Percentiles rank a stretch among this genome's conserved stretches.
Conservation (phyloP, 1,140 invertebrate species). For the Ceratosolen solmsi region DNA sequence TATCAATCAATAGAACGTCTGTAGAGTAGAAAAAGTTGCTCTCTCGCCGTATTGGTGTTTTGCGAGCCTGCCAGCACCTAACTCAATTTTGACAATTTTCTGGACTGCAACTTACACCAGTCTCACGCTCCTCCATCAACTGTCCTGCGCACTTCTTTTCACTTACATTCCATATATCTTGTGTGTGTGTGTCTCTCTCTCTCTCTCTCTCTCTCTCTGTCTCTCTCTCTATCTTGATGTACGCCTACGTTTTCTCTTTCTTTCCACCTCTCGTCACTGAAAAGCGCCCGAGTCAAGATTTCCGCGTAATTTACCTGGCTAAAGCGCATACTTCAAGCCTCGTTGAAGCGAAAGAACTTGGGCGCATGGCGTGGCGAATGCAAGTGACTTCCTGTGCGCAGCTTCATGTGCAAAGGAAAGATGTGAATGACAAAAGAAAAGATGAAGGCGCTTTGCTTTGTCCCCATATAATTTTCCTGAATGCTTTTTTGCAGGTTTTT, state of each 20-base stretch:
- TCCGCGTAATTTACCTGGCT: slow-evolving; percentile 7
- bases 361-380: not conserved
- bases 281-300: slow-evolving; percentile 1
- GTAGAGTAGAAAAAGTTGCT: too few relatives aligned
- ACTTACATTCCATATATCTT: not conserved
- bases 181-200: too few relatives aligned
- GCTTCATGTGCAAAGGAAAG: not conserved
- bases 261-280: not conserved
- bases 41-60: not conserved
- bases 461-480: not conserved
- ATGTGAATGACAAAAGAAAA: not conserved
- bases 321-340: not conserved
- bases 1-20: not conserved
- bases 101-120: slow-evolving; percentile 1
- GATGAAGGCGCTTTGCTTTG: not conserved
- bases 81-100: slow-evolving; percentile 39
- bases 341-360: not conserved
- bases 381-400: too few relatives aligned
- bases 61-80: not conserved
- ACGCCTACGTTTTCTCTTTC: not conserved
- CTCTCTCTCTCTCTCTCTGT: too few relatives aligned
- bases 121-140: not conserved
- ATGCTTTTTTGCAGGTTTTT: not conserved
- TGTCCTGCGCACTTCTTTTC: too few relatives aligned
- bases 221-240: too few relatives aligned